Conservation (phyloP, 2,888 invertebrate genomes). For the Sinodicranocentrus sp. region DNA sequence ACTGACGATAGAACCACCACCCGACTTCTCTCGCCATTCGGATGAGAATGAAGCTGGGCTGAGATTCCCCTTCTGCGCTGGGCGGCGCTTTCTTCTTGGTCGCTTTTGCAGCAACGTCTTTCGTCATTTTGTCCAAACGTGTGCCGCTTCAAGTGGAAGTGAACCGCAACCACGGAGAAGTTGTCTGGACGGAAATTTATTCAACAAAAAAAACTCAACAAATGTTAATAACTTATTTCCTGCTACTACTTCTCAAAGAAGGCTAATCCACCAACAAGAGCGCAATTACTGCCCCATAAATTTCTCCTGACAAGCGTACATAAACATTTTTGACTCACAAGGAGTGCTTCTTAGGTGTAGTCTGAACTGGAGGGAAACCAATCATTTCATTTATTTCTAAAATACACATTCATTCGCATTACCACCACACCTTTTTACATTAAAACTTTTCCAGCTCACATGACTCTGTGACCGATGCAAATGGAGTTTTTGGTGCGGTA, state of each 20-base stretch:
- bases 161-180: constrained; percentile 78
- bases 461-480: too few species aligned
- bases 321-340: too few species aligned
- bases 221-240: not conserved
- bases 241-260: not conserved
- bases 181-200: constrained; percentile 74
- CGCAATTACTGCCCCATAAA: constrained; percentile 53
- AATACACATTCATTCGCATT: too few species aligned
- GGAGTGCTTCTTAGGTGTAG: too few species aligned
- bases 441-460: too few species aligned
- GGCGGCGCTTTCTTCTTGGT: constrained; percentile 73
- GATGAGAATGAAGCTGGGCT: constrained; percentile 9
- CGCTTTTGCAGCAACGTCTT: constrained; percentile 78
- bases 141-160: constrained; percentile 78
- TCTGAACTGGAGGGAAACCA: too few species aligned
- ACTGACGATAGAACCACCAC: constrained; percentile 71
- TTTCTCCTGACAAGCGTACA: not conserved
- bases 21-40: constrained; percentile 24
- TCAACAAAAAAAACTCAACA: not conserved
- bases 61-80: constrained; percentile 25
- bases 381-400: too few species aligned
- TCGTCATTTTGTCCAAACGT: constrained; percentile 80
- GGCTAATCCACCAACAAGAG: too few species aligned
- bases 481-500: too few species aligned
- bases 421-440: too few species aligned